A percentile compares a stretch with the other conserved stretches of the same genome.
phyloP scores from a whole-genome alignment of 2,113 vertebrate genomes.

The Tragelaphus strepsiceros region DNA sequence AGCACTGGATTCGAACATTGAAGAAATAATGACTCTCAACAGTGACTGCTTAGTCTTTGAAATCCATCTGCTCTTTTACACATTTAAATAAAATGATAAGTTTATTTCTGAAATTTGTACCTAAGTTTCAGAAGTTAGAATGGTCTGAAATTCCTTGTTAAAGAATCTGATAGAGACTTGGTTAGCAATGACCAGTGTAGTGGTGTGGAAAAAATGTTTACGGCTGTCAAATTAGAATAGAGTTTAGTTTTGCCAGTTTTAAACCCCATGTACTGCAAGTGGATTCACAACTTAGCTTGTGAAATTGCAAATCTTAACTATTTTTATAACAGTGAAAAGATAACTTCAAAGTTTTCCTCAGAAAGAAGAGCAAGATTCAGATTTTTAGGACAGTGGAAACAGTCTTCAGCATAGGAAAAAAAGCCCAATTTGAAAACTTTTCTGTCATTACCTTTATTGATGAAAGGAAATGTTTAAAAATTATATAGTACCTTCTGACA shows the following conservation, averaged over 20 bases:
- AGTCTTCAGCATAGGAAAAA: background rate
- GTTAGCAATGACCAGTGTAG: background rate
- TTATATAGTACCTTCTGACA: background rate
- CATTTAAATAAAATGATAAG: slow-evolving; percentile 9
- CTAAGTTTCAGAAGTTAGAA: slow-evolving; percentile 5
- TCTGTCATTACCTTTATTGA: background rate
- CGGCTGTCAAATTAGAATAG: background rate
- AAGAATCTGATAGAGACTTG: background rate
- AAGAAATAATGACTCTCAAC: background rate
- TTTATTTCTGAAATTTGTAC: background rate
- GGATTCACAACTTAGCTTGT: background rate
- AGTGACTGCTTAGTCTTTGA: slow-evolving; percentile 21
- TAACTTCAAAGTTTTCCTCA: background rate
- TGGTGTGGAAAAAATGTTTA: background rate
- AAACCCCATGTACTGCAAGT: background rate
- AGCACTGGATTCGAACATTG: background rate
- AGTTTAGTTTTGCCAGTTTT: background rate
- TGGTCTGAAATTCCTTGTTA: background rate
- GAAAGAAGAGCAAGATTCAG: background rate
- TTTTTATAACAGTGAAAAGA: background rate
- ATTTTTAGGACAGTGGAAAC: background rate
- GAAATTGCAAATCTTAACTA: background rate
- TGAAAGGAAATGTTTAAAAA: background rate
- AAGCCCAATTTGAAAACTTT: background rate
- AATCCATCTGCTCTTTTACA: slow-evolving; percentile 11